Evolutionary conservation across 2,113 vertebrate genomes (phyloP).

Genomic region (Cyanoderma ruficeps): DNA sequence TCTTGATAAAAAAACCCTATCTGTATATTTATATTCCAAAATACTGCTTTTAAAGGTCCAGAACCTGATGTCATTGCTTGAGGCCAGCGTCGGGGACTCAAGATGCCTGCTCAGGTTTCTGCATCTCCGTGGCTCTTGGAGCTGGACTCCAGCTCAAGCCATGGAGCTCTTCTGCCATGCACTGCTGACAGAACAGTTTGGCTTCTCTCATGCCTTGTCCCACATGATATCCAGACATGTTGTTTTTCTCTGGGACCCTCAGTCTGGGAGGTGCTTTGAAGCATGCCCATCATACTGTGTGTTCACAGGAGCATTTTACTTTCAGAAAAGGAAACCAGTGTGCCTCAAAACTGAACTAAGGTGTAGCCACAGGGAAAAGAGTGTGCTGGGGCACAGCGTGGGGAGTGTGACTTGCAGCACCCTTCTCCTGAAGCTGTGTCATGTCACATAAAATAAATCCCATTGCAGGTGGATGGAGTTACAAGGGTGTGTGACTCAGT

Average conservation of each 20-base stretch:
- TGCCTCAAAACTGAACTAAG: not conserved
- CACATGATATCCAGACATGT: not conserved
- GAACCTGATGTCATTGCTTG: not conserved
- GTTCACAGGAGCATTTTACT: not conserved
- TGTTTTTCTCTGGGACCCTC: not conserved
- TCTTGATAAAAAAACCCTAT: not conserved
- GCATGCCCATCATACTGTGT: rapidly evolving
- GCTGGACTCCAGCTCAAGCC: not conserved
- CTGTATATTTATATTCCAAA: slow-evolving; percentile 13
- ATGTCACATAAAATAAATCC: rapidly evolving
- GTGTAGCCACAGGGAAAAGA: not conserved
- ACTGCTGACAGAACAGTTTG: not conserved
- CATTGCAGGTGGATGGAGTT: not conserved
- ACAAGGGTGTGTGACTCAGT: not conserved
- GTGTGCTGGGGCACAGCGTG: rapidly evolving
- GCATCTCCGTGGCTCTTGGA: rapidly evolving
- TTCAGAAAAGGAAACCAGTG: not conserved
- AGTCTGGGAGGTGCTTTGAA: not conserved
- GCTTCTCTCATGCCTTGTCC: not conserved
- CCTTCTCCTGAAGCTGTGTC: not conserved
- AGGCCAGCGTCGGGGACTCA: rapidly evolving
- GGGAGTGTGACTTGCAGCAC: not conserved
- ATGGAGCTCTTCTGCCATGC: not conserved
- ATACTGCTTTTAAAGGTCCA: not conserved
- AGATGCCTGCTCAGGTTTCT: not conserved